These are phyloP conservation scores for Aepyceros melampus DNA, from an alignment of 2,113 vertebrate genomes.

Conservation along the genomic window DNA sequence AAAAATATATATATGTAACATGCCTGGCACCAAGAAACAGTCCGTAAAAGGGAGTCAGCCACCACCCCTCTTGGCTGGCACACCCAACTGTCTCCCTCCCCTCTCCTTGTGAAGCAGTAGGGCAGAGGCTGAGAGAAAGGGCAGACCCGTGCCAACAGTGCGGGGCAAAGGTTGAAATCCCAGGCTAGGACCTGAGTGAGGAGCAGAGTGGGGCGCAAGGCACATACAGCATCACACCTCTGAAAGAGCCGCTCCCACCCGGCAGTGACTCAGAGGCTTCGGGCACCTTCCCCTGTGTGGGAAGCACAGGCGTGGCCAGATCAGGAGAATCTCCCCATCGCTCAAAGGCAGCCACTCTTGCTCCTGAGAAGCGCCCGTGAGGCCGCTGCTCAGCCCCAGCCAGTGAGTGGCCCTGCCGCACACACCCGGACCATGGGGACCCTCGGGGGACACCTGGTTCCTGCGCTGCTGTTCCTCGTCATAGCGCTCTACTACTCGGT, in stretches of 20 bases:
- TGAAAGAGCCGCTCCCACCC: neutral
- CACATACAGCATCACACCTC: neutral
- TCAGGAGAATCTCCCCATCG: neutral
- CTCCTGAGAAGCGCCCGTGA: neutral
- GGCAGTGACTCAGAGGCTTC: neutral
- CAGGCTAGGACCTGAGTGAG: neutral
- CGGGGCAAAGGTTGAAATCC: neutral
- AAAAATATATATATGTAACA: neutral
- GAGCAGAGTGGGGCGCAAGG: neutral
- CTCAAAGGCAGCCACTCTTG: neutral
- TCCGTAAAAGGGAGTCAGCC: neutral
- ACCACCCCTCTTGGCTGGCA: neutral
- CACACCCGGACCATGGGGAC: neutral
- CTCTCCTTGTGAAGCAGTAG: neutral
- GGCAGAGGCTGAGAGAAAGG: neutral
- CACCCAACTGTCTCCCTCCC: neutral
- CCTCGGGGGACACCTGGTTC: neutral
- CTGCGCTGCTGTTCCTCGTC: accelerated
- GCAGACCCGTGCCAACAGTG: neutral
- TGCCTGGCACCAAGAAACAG: neutral
- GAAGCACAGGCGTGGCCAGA: neutral
- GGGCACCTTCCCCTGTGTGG: neutral
- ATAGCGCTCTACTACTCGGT: neutral
- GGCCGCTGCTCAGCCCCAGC: neutral
- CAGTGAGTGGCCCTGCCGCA: accelerated